Conservation (phyloP, 2,113 vertebrate species). For the Megaceryle torquata region DNA sequence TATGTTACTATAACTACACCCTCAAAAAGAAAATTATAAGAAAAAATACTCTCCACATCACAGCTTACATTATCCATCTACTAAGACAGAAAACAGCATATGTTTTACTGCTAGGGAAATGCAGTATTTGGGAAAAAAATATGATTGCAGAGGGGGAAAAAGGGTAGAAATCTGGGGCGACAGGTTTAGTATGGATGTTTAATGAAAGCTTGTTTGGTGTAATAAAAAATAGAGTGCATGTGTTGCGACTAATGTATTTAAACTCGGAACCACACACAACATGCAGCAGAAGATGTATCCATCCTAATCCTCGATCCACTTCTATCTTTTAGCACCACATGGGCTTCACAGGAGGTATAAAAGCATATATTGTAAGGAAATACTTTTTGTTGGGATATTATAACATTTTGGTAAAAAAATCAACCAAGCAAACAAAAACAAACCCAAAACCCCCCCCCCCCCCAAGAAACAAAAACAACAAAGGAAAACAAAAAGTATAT, state of each 20-base stretch:
- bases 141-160: not conserved
- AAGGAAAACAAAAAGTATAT: not conserved
- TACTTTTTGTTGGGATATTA: not conserved
- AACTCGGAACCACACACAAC: not conserved
- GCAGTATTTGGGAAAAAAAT: constrained; percentile 45
- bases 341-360: not conserved
- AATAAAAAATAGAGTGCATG: not conserved
- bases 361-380: not conserved
- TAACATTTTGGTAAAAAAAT: not conserved
- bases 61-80: constrained; percentile 76
- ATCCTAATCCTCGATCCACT: not conserved
- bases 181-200: not conserved
- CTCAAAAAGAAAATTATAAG: constrained; percentile 65
- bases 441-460: no score
- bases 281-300: not conserved
- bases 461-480: not conserved
- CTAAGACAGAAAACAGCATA: constrained; percentile 76
- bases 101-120: constrained; percentile 64
- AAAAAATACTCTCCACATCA: constrained; percentile 70
- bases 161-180: constrained; percentile 10
- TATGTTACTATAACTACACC: constrained; percentile 70
- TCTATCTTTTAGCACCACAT: not conserved
- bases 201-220: not conserved
- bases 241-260: not conserved
- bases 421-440: not conserved